Percentiles rank a stretch among this genome's conserved stretches.
Evolutionary conservation across 2,888 invertebrate genomes (phyloP).

Genomic region (Pseudococcus jackbeardsleyi): DNA sequence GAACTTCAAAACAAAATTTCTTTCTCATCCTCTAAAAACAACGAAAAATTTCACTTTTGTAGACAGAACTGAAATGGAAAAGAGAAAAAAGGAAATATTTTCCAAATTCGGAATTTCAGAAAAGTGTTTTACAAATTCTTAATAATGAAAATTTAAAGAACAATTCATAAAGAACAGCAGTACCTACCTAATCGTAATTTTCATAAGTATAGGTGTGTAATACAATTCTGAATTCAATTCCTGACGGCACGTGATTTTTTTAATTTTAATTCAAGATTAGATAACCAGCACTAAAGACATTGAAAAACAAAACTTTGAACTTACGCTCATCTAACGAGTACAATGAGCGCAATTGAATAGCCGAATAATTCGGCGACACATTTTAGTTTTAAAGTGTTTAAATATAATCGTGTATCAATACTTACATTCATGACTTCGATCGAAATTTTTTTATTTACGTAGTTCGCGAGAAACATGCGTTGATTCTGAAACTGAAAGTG

Average conservation of each 20-base stretch:
- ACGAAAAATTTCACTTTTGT: too few relatives aligned
- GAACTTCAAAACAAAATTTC: too few relatives aligned
- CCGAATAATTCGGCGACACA: conserved; percentile 2
- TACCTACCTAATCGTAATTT: not conserved
- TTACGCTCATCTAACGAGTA: not conserved
- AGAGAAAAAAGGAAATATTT: too few relatives aligned
- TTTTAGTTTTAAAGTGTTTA: conserved; percentile 9
- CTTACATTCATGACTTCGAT: not conserved
- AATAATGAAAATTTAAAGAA: not conserved
- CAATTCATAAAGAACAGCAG: not conserved
- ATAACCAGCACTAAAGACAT: conserved; percentile 6
- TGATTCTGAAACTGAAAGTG: not conserved
- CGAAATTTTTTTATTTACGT: not conserved
- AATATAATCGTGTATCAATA: not conserved
- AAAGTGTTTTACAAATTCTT: too few relatives aligned
- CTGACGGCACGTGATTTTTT: conserved; percentile 7
- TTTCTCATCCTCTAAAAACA: too few relatives aligned
- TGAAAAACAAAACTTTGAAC: conserved; percentile 49
- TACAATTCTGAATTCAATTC: not conserved
- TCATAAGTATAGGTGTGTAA: not conserved
- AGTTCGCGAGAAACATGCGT: not conserved
- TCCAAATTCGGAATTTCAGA: too few relatives aligned
- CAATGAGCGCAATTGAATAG: conserved; percentile 1
- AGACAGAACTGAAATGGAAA: too few relatives aligned
- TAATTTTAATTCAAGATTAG: conserved; percentile 11